These are phyloP conservation scores for Lochmaea crataegi DNA, from an alignment of 2,888 invertebrate genomes.

Conservation along the genomic window DNA sequence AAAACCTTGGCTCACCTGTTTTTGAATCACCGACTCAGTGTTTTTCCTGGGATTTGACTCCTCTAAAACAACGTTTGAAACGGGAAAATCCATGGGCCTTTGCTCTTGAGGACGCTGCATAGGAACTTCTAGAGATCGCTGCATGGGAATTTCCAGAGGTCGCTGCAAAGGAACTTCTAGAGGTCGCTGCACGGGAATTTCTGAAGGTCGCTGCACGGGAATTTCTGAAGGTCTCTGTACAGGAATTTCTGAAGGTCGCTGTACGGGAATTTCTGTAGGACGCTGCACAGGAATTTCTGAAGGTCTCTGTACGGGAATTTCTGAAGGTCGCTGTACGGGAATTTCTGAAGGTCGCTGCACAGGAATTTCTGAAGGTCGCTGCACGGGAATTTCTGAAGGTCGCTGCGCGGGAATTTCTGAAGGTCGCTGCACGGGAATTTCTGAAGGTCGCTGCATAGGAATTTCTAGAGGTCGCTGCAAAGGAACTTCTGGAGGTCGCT, in stretches of 20 bases:
- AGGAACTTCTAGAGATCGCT: background rate
- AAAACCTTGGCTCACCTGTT: conserved; percentile 17
- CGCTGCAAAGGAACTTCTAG: background rate
- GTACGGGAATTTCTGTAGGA: background rate
- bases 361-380: background rate
- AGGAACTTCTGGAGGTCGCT: background rate
- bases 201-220: background rate
- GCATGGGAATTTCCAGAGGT: background rate
- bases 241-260: background rate
- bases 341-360: background rate
- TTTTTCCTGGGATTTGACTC: conserved; percentile 28
- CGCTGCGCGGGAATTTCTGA: background rate
- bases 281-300: background rate
- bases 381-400: background rate
- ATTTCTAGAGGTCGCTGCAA: background rate
- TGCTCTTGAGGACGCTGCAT: background rate
- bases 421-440: background rate
- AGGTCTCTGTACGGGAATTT: background rate
- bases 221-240: background rate
- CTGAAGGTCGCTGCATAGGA: background rate
- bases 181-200: background rate
- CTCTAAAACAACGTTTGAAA: background rate
- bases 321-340: background rate
- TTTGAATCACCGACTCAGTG: conserved; percentile 31
- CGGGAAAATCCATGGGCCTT: background rate